phyloP scores from a whole-genome alignment of 2,113 vertebrate genomes.

The Chascanopsetta lugubris region DNA sequence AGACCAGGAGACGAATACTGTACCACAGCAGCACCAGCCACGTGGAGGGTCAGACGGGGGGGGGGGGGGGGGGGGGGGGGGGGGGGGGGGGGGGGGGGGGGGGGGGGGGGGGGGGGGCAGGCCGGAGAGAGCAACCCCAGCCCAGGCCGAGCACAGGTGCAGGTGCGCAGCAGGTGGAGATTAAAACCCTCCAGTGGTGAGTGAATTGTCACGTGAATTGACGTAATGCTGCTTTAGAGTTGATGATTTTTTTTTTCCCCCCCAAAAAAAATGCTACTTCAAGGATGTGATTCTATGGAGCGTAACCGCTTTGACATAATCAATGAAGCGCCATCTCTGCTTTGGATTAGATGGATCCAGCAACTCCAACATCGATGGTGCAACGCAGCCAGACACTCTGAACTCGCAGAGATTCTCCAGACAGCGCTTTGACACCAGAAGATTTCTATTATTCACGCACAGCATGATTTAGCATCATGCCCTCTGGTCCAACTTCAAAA shows the following conservation, averaged over 20 bases:
- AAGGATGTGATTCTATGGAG: constrained; percentile 16
- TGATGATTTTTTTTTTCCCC: no score
- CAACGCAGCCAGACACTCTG: constrained; percentile 18
- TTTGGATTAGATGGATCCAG: constrained; percentile 27
- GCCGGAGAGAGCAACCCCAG: constrained; percentile 24
- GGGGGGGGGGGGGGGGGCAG: constrained; percentile 22
- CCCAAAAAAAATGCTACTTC: constrained; percentile 4
- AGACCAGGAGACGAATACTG: constrained; percentile 58
- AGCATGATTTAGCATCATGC: constrained; percentile 54
- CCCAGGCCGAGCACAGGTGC: constrained; percentile 15
- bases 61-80: constrained; percentile 32
- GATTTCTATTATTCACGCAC: constrained; percentile 30
- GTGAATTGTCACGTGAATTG: constrained; percentile 10
- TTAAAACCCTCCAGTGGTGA: constrained; percentile 17
- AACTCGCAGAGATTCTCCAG: constrained; percentile 34
- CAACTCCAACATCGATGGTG: constrained; percentile 23
- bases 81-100: constrained; percentile 34
- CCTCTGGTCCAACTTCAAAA: constrained; percentile 37
- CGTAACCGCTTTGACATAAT: constrained; percentile 10
- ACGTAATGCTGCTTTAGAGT: constrained; percentile 16
- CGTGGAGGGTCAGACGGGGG: constrained; percentile 44
- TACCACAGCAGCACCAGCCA: constrained; percentile 49
- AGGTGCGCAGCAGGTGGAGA: constrained; percentile 39
- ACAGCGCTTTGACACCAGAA: constrained; percentile 34
- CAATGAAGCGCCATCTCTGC: constrained; percentile 4